These are phyloP conservation scores for Listronotus oregonensis DNA, from an alignment of 1,140 invertebrate genomes.

Conservation along the genomic window DNA sequence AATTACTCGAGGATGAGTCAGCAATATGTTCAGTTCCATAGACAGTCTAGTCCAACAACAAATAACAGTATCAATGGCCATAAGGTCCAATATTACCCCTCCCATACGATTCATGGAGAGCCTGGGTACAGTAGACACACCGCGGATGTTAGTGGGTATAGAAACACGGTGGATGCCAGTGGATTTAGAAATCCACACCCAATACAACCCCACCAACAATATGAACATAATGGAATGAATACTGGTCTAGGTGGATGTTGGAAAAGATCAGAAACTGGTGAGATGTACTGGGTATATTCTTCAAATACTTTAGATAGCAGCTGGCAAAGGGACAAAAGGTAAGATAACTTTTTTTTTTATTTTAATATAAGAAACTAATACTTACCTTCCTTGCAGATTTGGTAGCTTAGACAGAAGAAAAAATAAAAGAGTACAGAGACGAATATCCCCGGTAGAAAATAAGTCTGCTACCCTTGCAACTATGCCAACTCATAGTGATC, in stretches of 20 bases:
- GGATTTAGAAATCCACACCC: conserved; percentile 45
- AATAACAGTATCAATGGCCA: conserved; percentile 13
- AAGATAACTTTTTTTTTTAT: background rate
- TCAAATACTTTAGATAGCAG: conserved; percentile 40
- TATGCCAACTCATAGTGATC: conserved; percentile 44
- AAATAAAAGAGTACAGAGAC: conserved; percentile 55
- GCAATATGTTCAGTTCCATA: conserved; percentile 21
- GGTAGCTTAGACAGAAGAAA: conserved; percentile 68
- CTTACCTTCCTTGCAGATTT: conserved; percentile 55
- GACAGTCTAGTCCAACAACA: conserved; percentile 46
- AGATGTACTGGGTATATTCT: conserved; percentile 52
- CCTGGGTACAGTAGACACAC: conserved; percentile 39
- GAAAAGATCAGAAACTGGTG: conserved; percentile 52
- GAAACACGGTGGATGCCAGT: conserved; percentile 33
- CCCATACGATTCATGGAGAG: conserved; percentile 36
- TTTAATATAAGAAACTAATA: background rate
- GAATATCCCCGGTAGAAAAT: conserved; percentile 49
- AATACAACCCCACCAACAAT: conserved; percentile 55
- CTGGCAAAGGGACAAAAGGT: conserved; percentile 54
- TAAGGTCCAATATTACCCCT: conserved; percentile 37
- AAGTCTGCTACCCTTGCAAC: conserved; percentile 47
- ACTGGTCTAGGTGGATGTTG: conserved; percentile 54
- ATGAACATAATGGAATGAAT: conserved; percentile 51
- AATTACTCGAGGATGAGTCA: conserved; percentile 21
- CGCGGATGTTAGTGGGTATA: conserved; percentile 32